These are phyloP conservation scores for Tauraco hartlaubi DNA, from an alignment of 2,797 vertebrate species.

Conservation along the genomic window DNA sequence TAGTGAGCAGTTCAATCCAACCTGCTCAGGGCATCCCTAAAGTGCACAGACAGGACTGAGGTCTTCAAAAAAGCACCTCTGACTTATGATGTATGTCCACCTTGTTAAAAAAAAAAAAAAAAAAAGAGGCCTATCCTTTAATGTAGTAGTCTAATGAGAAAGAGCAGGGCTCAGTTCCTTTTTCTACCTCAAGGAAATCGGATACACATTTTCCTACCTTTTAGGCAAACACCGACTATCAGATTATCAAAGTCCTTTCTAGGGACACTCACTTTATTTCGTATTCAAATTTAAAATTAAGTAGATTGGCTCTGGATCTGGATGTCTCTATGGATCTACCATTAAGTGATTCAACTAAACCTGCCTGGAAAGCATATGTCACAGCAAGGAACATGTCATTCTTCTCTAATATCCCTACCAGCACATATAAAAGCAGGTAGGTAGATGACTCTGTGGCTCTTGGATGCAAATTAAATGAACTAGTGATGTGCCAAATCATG, in stretches of 20 bases:
- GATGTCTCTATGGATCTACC: slow-evolving; percentile 47
- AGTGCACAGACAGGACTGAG: not conserved
- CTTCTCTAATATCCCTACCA: slow-evolving; percentile 33
- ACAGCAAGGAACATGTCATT: slow-evolving; percentile 35
- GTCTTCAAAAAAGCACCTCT: not conserved
- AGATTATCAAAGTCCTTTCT: slow-evolving; percentile 54
- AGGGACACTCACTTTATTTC: slow-evolving; percentile 46
- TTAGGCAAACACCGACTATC: slow-evolving; percentile 30
- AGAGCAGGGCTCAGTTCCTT: not conserved
- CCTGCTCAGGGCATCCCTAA: not conserved
- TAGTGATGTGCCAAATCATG: not conserved
- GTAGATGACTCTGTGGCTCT: slow-evolving; percentile 16
- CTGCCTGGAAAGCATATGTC: slow-evolving; percentile 40
- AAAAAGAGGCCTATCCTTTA: not conserved
- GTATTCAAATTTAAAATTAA: slow-evolving; percentile 65
- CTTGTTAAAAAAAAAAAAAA: not conserved
- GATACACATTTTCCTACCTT: slow-evolving; percentile 21
- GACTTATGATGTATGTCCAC: not conserved
- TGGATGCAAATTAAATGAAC: slow-evolving; percentile 38
- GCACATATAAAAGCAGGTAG: not conserved
- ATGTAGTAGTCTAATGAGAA: slow-evolving; percentile 14
- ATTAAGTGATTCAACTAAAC: slow-evolving; percentile 56
- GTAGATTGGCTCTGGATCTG: slow-evolving; percentile 28
- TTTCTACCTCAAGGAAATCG: slow-evolving; percentile 42
- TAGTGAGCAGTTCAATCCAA: not conserved